Base-by-base conservation (phyloP, 2,113 vertebrate genomes). In the Meriones unguiculatus region DNA sequence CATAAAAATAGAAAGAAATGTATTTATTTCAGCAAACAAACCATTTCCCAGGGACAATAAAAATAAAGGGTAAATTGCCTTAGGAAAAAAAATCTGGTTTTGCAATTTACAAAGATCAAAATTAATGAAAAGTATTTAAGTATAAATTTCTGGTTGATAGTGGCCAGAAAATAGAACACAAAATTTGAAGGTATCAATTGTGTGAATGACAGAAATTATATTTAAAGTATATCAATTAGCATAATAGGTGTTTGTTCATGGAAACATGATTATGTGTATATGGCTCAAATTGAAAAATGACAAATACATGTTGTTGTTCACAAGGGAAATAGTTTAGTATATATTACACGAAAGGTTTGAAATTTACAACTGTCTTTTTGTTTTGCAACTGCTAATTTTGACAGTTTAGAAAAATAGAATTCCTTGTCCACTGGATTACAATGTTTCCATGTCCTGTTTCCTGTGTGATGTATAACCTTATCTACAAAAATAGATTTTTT, bases 321-420 rank as follows among this genome's bases (percentile, higher is more conserved):
- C 89, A 96, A 96, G 96, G 78, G 41, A 93, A 97, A 84, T 72
- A 78, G 64, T 28, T 90, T 85, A 25, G 57, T 81, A 67, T 87
- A 87, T 62, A 87, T 95, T 91, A 89, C 59, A 77, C 69, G 38
- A 87, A 95, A 97, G 20, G 7, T 82, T 94, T 94, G 22, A 78
- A 78, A 96, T 93, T 67, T 62, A 32, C 54, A 96, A 76, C 78
- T 94, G 28, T 84, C n/a, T 84, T 96, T 77, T 97, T 90, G 57
- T 91, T 95, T 95, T 69, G 80, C 52, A 78, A 89, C 59, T 97
- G 57, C 15, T 97, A 92, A 92, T 95, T 91, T 93, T 87, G 82
- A 88, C 69, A 95, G 88, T 35, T 95, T 87, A 93, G 78, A 87
- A 95, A 93, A 8, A 57, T 82, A 87, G 93, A 96, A 87, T 59